A percentile compares a stretch with the other conserved stretches of the same genome.
These are phyloP conservation scores for Cerastoderma edule DNA, from an alignment of 2,888 invertebrate genomes.

Conservation along the genomic window DNA sequence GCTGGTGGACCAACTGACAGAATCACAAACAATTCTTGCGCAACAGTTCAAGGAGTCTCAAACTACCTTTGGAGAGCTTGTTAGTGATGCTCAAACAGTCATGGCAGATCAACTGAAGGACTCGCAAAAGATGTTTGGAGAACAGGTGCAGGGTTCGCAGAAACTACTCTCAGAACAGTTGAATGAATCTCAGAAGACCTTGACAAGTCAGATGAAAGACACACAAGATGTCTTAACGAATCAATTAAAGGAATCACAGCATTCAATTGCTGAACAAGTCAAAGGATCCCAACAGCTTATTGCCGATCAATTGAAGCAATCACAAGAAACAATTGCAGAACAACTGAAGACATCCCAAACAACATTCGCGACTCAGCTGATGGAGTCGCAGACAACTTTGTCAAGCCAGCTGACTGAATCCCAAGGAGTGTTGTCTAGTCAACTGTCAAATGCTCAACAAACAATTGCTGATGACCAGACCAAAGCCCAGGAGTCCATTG, in stretches of 20 bases:
- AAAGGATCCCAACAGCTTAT: conserved; percentile 56
- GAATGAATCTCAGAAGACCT: conserved; percentile 51
- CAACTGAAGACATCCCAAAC: conserved; percentile 47
- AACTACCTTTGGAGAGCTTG: conserved; percentile 54
- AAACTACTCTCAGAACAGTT: conserved; percentile 54
- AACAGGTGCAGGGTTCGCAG: conserved; percentile 58
- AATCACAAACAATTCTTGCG: conserved; percentile 45
- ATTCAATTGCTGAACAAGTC: conserved; percentile 50
- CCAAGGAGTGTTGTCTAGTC: conserved; percentile 36
- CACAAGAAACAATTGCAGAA: conserved; percentile 55
- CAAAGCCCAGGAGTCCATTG: conserved; percentile 37
- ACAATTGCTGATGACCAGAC: conserved; percentile 46
- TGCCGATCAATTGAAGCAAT: conserved; percentile 55
- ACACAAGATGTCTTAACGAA: conserved; percentile 46
- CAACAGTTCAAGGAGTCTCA: conserved; percentile 56
- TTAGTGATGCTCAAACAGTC: conserved; percentile 51
- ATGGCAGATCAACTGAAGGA: conserved; percentile 52
- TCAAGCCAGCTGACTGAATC: conserved; percentile 48
- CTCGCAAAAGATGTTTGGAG: conserved; percentile 54
- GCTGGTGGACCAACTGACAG: conserved; percentile 42
- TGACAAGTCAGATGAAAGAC: conserved; percentile 57
- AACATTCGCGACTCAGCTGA: conserved; percentile 41
- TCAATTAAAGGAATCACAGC: conserved; percentile 57
- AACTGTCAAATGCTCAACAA: conserved; percentile 36
- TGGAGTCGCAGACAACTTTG: conserved; percentile 42